A percentile compares a stretch with the other conserved stretches of the same genome.
Evolutionary conservation across 2,797 vertebrate species (phyloP).

Genomic region (Catostomus latipinnis): DNA sequence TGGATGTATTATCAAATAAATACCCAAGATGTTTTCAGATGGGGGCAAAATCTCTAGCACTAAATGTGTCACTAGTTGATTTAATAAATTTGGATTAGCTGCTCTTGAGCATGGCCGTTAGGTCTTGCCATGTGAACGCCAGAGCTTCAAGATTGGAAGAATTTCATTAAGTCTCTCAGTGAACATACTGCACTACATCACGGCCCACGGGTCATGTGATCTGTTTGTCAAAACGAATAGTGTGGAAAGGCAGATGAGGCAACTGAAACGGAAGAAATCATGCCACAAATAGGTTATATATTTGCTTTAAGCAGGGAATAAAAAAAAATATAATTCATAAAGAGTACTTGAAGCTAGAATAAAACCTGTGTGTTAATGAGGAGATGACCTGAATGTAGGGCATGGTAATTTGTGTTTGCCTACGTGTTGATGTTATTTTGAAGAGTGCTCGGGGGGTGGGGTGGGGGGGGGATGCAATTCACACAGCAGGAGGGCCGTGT

Average conservation of each 20-base stretch:
- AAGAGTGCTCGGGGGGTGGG: slow-evolving; percentile 22
- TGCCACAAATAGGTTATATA: not conserved
- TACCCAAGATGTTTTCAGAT: too few relatives aligned
- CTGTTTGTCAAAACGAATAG: slow-evolving; percentile 9
- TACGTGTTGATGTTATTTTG: slow-evolving; percentile 10
- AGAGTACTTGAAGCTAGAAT: not conserved
- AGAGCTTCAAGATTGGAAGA: not conserved
- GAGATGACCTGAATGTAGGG: slow-evolving; percentile 35
- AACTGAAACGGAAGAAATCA: slow-evolving; percentile 14
- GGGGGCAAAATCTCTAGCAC: too few relatives aligned
- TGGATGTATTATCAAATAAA: too few relatives aligned
- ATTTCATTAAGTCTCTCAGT: slow-evolving; percentile 17
- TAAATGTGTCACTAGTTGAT: slow-evolving; percentile 8
- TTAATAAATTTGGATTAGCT: not conserved
- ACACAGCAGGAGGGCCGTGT: slow-evolving; percentile 34
- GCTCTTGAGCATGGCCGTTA: too few relatives aligned
- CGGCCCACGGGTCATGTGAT: not conserved
- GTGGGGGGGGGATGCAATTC: not conserved
- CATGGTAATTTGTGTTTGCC: slow-evolving; percentile 41
- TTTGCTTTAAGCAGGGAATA: not conserved
- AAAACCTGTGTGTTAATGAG: slow-evolving; percentile 13
- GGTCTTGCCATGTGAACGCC: too few relatives aligned
- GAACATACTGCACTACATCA: slow-evolving; percentile 12
- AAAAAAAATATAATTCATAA: slow-evolving; percentile 9
- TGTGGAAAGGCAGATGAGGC: not conserved